These are phyloP conservation scores for Neoascia interrupta DNA, from an alignment of 2,888 invertebrate species.

Conservation along the genomic window DNA sequence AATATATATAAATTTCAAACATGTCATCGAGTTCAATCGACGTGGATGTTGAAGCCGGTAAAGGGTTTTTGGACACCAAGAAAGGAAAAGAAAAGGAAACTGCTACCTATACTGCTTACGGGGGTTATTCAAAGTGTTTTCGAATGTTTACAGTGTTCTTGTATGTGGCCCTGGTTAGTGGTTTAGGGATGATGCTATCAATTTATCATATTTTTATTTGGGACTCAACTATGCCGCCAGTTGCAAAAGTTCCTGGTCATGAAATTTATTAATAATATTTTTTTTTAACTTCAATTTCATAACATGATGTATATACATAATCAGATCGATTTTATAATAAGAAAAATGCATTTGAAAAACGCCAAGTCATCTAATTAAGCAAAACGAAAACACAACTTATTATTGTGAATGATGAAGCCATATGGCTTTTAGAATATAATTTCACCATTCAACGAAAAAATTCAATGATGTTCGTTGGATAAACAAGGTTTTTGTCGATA, in stretches of 20 bases:
- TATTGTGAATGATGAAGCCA: too few relatives aligned
- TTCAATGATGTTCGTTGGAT: too few relatives aligned
- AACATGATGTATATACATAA: too few relatives aligned
- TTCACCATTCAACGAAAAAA: too few relatives aligned
- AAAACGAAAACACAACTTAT: too few relatives aligned
- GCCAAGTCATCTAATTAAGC: too few relatives aligned
- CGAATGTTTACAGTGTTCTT: conserved; percentile 37
- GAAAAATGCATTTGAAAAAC: too few relatives aligned
- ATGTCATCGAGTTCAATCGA: conserved; percentile 9
- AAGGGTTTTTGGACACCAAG: conserved; percentile 13
- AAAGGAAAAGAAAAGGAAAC: neutral
- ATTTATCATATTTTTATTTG: conserved; percentile 65
- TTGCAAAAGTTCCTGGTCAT: conserved; percentile 46
- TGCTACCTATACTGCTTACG: neutral
- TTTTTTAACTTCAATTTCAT: too few relatives aligned
- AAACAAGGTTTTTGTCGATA: too few relatives aligned
- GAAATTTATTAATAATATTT: conserved; percentile 33
- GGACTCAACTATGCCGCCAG: conserved; percentile 64
- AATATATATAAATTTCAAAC: neutral
- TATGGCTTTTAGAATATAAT: too few relatives aligned
- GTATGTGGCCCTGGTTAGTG: conserved; percentile 58
- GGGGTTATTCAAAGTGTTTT: conserved; percentile 20
- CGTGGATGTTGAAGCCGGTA: conserved; percentile 44
- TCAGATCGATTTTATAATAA: too few relatives aligned
- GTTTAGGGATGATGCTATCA: conserved; percentile 57